phyloP scores from a whole-genome alignment of 2,888 invertebrate genomes.

The Aromia moschata region DNA sequence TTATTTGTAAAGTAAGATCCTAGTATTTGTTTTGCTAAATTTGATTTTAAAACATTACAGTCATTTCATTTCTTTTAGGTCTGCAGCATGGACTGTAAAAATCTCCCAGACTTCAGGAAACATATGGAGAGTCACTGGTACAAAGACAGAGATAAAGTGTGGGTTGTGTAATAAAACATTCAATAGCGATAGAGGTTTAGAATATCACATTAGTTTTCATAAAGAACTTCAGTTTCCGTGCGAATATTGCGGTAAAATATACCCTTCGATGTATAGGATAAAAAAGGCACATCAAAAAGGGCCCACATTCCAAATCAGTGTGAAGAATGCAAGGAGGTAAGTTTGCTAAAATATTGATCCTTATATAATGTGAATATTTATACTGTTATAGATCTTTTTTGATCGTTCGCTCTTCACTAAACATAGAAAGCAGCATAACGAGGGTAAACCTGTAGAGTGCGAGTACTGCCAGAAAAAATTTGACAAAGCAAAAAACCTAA shows the following conservation, averaged over 20 bases:
- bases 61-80: constrained; percentile 40
- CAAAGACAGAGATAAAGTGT: constrained; percentile 47
- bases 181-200: constrained; percentile 47
- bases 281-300: too few species aligned
- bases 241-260: constrained; percentile 53
- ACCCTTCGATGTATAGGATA: constrained; percentile 48
- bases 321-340: constrained; percentile 48
- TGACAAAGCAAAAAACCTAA: constrained; percentile 51
- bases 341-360: too few species aligned
- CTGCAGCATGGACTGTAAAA: constrained; percentile 45
- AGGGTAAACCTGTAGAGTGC: constrained; percentile 46
- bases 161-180: constrained; percentile 49
- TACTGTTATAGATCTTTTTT: constrained; percentile 45
- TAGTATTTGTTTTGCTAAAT: too few species aligned
- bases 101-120: constrained; percentile 40
- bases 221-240: constrained; percentile 52
- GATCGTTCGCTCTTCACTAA: constrained; percentile 50
- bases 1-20: constrained; percentile 48
- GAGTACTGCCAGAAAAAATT: constrained; percentile 50
- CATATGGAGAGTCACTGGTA: constrained; percentile 48
- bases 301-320: constrained; percentile 52
- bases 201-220: constrained; percentile 49
- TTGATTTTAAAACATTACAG: too few species aligned
- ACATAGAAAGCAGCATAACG: constrained; percentile 48
- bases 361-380: too few species aligned